Conservation (phyloP, 2,113 vertebrate genomes). For the Urocynchramus pylzowi region DNA sequence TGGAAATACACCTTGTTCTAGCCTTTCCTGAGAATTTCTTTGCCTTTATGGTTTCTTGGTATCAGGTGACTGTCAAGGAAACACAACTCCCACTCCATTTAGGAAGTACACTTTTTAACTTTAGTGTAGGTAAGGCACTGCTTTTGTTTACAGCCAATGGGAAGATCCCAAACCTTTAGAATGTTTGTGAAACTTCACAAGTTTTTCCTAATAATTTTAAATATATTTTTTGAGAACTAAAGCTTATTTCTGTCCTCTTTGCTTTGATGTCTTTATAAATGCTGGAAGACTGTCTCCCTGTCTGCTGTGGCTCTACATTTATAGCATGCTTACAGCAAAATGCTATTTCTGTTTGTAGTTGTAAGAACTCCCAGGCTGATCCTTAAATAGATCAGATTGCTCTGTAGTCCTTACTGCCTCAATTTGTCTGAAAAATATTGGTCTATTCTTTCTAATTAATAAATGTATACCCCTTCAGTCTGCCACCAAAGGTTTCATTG, state of each 20-base stretch:
- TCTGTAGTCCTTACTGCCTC: background rate
- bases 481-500: background rate
- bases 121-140: background rate
- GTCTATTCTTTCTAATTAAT: background rate
- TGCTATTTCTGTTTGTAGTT: slow-evolving; percentile 21
- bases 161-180: background rate
- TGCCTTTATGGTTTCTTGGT: background rate
- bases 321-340: slow-evolving; percentile 24
- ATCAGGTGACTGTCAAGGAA: background rate
- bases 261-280: slow-evolving; percentile 8
- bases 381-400: slow-evolving; percentile 26
- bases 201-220: background rate
- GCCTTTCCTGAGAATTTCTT: background rate
- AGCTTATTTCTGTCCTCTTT: background rate
- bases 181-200: background rate
- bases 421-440: slow-evolving; percentile 35
- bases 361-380: slow-evolving; percentile 49
- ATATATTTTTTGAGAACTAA: background rate
- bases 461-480: background rate
- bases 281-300: background rate
- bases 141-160: background rate
- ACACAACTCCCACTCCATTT: background rate
- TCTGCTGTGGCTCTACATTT: slow-evolving; percentile 22
- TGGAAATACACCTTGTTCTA: background rate
- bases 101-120: background rate